Base-by-base conservation (phyloP, 2,888 invertebrate species). In the Coleophora deauratella region DNA sequence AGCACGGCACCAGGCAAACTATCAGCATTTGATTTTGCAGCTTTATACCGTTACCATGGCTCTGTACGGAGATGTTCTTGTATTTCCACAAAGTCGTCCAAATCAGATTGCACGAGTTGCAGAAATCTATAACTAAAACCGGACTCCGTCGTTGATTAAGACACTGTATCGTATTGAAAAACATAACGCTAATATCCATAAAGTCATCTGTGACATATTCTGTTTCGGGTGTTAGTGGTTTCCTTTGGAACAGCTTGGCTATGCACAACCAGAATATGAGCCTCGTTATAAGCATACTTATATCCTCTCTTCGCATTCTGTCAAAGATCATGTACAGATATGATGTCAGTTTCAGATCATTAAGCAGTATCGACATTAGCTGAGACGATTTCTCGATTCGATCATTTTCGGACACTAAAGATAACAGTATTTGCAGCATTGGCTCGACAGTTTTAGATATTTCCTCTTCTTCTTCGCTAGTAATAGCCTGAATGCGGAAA, bases 1-100 rank as follows among this genome's bases (percentile, higher is more conserved):
- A 63, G 27, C 91, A 62, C 0, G 94, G 93, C 35, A 91, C 66
- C 10, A 93, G 69, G 60, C 91, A 88, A 47, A 90, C 79, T 38
- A 88, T 78, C 14, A 91, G 63, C 50, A 91, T 70, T 62, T 91
- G 90, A 57, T 89, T 88, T 51, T 89, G 88, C 44, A 90, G 75
- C 27, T 86, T 64, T 9, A 69, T 49, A 28, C 63, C 70, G 28
- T 59, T 62, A 1, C 62, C 65, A 30, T 61, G 47, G 2, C 52
- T 43, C 15, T 60, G 49, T 33, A 55, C 53, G 31, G 54, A 50
- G 1, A 59, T 57, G n/a, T 67, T 56, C 12, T 59, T 60, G 31
- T 67, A 56, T 11, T 59, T 60, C 32, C 71, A 76, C 2, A 73
- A 50, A 1, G 56, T 52, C 10, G 60, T 58, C 67, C 72, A 75